Conservation (phyloP, 2,888 invertebrate species). For the Lutraria lutraria region DNA sequence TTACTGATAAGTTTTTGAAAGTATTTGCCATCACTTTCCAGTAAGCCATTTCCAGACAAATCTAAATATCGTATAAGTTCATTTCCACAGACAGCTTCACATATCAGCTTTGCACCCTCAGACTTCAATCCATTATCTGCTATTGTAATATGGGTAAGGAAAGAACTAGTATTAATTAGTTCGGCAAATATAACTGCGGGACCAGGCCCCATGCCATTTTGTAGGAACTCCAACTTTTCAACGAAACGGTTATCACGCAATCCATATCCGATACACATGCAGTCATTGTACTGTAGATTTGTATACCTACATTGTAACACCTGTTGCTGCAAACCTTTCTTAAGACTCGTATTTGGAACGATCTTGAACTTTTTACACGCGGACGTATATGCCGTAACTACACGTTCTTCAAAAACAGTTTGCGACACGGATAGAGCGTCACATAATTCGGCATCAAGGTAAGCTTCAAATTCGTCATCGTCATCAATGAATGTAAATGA, state of each 20-base stretch:
- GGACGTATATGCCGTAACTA: slow-evolving; percentile 14
- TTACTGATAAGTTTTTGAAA: slow-evolving; percentile 63
- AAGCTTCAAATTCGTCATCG: slow-evolving; percentile 28
- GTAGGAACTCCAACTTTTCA: slow-evolving; percentile 55
- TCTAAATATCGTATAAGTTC: slow-evolving; percentile 67
- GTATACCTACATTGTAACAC: slow-evolving; percentile 46
- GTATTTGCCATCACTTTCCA: slow-evolving; percentile 70
- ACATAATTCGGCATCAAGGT: not conserved
- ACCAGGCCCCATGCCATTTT: slow-evolving; percentile 57
- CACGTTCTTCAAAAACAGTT: not conserved
- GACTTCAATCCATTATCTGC: slow-evolving; percentile 71
- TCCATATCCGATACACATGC: slow-evolving; percentile 56
- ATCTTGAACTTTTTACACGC: slow-evolving; percentile 60
- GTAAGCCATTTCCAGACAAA: slow-evolving; percentile 74
- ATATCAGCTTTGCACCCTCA: slow-evolving; percentile 69
- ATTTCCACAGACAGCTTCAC: slow-evolving; percentile 68
- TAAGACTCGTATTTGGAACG: slow-evolving; percentile 52
- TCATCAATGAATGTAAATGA: not conserved
- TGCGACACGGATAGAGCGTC: not conserved
- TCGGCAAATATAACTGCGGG: slow-evolving; percentile 50
- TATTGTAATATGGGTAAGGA: slow-evolving; percentile 63
- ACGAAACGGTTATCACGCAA: slow-evolving; percentile 49
- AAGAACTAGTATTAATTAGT: slow-evolving; percentile 51
- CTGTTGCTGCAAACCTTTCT: slow-evolving; percentile 44
- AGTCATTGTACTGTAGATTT: slow-evolving; percentile 48